phyloP scores from a whole-genome alignment of 2,113 vertebrate species.

The Actenoides lindsayi region DNA sequence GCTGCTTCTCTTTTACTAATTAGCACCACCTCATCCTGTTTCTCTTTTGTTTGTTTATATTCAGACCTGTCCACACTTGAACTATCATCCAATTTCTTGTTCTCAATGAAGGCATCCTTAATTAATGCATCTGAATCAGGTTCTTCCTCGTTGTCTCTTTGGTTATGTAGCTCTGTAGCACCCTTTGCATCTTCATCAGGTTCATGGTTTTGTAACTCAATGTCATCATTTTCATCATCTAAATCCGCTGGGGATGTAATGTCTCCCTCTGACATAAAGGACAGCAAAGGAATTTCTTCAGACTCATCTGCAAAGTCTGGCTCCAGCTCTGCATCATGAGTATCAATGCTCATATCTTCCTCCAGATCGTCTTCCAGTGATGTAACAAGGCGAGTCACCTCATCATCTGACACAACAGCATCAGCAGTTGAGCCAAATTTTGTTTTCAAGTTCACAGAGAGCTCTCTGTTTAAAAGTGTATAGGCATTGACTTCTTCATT shows the following conservation, averaged over 20 bases:
- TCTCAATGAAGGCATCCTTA: constrained; percentile 72
- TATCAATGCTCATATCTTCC: constrained; percentile 65
- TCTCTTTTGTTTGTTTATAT: constrained; percentile 60
- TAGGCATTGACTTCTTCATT: constrained; percentile 65
- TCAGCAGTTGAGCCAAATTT: constrained; percentile 87
- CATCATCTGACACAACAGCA: constrained; percentile 83
- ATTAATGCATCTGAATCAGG: constrained; percentile 54
- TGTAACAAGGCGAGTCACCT: constrained; percentile 83
- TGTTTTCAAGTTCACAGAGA: constrained; percentile 81
- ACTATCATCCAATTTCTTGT: constrained; percentile 1
- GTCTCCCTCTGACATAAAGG: constrained; percentile 58
- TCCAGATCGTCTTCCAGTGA: constrained; percentile 73
- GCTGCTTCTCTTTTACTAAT: constrained; percentile 8
- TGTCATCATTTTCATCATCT: background rate
- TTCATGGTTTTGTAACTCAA: constrained; percentile 3
- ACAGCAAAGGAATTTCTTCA: constrained; percentile 72
- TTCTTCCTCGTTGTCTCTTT: constrained; percentile 15
- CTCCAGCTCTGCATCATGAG: constrained; percentile 36
- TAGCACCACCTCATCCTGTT: background rate
- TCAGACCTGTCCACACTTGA: constrained; percentile 47
- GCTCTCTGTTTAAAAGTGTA: constrained; percentile 72
- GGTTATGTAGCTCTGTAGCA: constrained; percentile 46
- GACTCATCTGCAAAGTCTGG: constrained; percentile 42
- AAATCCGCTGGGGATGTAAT: background rate
- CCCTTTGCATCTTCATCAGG: background rate